These are phyloP conservation scores for Sesia apiformis DNA, from an alignment of 2,888 invertebrate species.

Conservation along the genomic window DNA sequence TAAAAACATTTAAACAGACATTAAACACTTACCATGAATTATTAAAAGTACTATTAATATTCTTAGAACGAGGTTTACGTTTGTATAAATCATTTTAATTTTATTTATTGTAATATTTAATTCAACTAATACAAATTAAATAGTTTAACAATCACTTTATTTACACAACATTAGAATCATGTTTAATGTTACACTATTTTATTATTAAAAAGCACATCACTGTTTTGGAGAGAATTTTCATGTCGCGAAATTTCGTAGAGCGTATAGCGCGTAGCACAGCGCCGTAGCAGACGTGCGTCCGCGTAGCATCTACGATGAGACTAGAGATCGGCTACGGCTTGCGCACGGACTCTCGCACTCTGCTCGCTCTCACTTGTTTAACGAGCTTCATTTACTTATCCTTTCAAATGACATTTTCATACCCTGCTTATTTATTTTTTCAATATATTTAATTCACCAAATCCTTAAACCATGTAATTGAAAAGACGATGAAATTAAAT, in stretches of 20 bases:
- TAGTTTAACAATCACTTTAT: background rate
- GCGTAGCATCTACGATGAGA: conserved; percentile 10
- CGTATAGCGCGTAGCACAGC: conserved; percentile 5
- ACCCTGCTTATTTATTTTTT: too few species aligned
- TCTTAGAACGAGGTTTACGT: background rate
- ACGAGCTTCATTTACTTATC: background rate
- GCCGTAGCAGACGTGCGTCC: conserved; percentile 9
- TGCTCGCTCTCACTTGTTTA: background rate
- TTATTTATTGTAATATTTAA: background rate
- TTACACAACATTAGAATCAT: background rate
- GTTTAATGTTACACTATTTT: background rate
- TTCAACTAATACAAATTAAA: background rate
- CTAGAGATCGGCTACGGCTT: conserved; percentile 3
- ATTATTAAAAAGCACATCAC: background rate
- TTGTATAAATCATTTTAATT: background rate
- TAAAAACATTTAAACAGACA: too few species aligned
- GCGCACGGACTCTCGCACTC: background rate
- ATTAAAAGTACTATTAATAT: background rate
- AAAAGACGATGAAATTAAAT: too few species aligned
- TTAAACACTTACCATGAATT: background rate
- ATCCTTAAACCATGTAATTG: too few species aligned
- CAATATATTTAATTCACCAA: too few species aligned
- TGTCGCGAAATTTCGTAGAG: conserved; percentile 6
- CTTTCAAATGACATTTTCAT: too few species aligned
- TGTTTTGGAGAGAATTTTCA: background rate